Percentiles rank a stretch among this genome's conserved stretches.
Conservation (phyloP, 1,140 invertebrate genomes). For the Calephelis virginiensis region DNA sequence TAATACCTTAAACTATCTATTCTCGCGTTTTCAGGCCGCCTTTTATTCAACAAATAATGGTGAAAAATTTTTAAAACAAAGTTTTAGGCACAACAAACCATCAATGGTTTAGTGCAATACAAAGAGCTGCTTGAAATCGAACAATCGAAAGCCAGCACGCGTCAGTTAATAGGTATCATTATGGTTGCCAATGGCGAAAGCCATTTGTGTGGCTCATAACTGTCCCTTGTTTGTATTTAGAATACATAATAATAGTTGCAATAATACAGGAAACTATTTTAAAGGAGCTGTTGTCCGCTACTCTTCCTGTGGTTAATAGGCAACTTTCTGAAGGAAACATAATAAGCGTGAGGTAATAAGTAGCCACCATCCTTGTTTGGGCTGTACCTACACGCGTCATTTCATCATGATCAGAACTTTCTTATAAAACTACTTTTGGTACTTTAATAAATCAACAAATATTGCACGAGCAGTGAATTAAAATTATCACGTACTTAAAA, state of each 20-base stretch:
- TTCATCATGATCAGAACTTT: no score
- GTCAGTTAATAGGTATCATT: slow-evolving; percentile 27
- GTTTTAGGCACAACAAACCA: not conserved
- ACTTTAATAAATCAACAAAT: no score
- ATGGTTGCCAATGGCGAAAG: slow-evolving; percentile 16
- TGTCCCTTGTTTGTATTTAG: not conserved
- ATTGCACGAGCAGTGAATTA: no score
- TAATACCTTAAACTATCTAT: not conserved
- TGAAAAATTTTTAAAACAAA: not conserved
- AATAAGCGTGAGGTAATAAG: no score
- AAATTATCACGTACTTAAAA: no score
- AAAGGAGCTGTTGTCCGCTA: not conserved
- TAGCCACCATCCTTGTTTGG: no score
- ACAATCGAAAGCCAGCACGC: slow-evolving; percentile 42
- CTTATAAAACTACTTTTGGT: no score
- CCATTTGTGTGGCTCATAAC: not conserved
- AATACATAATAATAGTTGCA: not conserved
- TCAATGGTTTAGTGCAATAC: slow-evolving; percentile 29
- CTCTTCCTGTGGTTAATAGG: no score
- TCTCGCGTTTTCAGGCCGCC: no score
- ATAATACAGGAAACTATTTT: not conserved
- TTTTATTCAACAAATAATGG: no score
- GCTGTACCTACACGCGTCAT: no score
- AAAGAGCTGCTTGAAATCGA: slow-evolving; percentile 40
- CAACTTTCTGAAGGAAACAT: no score